These are phyloP conservation scores for Aulostomus chinensis DNA, from an alignment of 2,797 vertebrate genomes.

Conservation along the genomic window DNA sequence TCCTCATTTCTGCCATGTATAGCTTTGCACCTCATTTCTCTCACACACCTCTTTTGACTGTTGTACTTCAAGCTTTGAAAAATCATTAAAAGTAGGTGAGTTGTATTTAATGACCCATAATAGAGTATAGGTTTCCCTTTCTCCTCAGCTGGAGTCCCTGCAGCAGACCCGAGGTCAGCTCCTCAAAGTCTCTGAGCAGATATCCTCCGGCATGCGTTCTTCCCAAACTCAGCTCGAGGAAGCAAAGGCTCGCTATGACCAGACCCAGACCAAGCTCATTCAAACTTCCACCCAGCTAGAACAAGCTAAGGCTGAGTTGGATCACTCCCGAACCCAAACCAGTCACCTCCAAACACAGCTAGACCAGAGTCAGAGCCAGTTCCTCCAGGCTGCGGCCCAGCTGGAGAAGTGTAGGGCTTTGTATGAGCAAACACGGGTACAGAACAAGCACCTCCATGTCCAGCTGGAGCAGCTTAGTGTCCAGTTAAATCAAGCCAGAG, in stretches of 20 bases:
- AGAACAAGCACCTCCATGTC: slow-evolving; percentile 62
- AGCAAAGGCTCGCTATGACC: slow-evolving; percentile 70
- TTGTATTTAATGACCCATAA: too few relatives aligned
- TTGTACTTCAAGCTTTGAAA: too few relatives aligned
- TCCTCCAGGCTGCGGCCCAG: slow-evolving; percentile 41
- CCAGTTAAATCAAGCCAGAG: slow-evolving; percentile 39
- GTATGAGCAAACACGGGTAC: slow-evolving; percentile 38
- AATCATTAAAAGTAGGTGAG: too few relatives aligned
- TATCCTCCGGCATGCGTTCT: slow-evolving; percentile 75
- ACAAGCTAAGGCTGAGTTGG: slow-evolving; percentile 37
- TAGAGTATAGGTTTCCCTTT: too few relatives aligned
- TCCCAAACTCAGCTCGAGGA: slow-evolving; percentile 81
- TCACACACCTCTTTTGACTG: too few relatives aligned
- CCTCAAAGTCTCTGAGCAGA: slow-evolving; percentile 77
- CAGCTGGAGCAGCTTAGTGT: slow-evolving; percentile 77
- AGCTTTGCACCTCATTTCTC: slow-evolving; percentile 1
- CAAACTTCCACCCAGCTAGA: slow-evolving; percentile 42
- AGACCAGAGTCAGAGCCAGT: slow-evolving; percentile 41
- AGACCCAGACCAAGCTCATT: slow-evolving; percentile 62
- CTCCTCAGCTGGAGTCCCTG: slow-evolving; percentile 75
- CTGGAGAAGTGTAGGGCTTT: slow-evolving; percentile 51
- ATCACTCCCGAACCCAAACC: slow-evolving; percentile 13
- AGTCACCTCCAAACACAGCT: slow-evolving; percentile 44
- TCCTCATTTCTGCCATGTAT: background rate
- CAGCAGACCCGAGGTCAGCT: slow-evolving; percentile 83